phyloP scores from a whole-genome alignment of 1,140 invertebrate species.

The Anastrepha obliqua region DNA sequence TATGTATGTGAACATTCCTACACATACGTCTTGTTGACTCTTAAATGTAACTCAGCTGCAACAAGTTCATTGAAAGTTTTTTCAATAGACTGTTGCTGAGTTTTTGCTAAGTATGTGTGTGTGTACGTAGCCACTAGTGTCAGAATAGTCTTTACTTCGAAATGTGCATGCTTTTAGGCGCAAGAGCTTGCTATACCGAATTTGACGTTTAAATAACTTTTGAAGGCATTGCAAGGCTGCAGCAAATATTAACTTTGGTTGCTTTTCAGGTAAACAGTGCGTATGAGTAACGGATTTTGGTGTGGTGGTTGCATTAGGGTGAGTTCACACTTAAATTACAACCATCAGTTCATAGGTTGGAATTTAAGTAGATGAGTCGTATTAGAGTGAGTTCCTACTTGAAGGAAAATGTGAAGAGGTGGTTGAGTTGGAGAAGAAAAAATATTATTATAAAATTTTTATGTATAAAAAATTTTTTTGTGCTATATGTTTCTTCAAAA shows the following conservation, averaged over 20 bases:
- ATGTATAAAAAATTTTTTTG: no score
- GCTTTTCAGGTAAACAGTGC: not conserved
- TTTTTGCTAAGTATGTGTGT: not conserved
- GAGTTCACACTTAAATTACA: no score
- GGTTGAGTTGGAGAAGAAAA: no score
- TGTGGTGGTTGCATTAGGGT: no score
- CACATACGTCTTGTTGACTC: not conserved
- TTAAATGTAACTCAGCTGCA: not conserved
- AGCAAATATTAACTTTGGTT: not conserved
- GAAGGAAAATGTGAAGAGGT: no score
- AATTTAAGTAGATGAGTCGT: no score
- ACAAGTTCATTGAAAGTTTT: constrained; percentile 45
- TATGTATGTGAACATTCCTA: not conserved
- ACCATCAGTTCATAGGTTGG: no score
- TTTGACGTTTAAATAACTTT: not conserved
- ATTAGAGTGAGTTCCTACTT: no score
- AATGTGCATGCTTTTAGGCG: constrained; percentile 4
- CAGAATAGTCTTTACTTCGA: not conserved
- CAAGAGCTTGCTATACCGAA: not conserved
- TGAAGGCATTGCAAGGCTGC: not conserved
- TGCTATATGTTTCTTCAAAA: no score
- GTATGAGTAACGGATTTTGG: no score
- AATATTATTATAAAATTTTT: no score
- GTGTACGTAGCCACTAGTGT: not conserved
- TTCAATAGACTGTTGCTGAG: not conserved